These are phyloP conservation scores for Adelosebastes latens DNA, from an alignment of 2,797 vertebrate species.

Conservation along the genomic window DNA sequence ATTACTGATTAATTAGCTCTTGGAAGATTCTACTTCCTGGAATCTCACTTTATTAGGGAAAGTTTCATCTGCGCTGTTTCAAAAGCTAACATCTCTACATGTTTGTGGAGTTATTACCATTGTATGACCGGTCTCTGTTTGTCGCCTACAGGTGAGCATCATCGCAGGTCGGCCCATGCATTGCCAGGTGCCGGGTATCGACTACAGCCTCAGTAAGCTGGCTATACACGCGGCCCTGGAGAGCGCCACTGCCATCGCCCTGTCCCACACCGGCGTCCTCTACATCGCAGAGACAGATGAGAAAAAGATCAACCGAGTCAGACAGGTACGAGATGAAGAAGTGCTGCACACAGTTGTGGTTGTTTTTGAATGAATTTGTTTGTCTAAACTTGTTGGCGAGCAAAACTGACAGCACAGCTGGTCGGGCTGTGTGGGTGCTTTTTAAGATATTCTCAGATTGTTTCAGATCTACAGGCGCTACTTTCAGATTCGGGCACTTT, in stretches of 20 bases:
- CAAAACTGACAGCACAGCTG: conserved; percentile 44
- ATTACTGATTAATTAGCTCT: conserved; percentile 56
- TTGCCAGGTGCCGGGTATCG: conserved; percentile 97
- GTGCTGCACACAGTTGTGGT: not conserved
- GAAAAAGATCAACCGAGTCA: conserved; percentile 98
- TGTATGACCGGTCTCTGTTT: not conserved
- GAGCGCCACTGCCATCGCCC: conserved; percentile 95
- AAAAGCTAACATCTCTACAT: not conserved
- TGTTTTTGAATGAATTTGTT: conserved; percentile 14
- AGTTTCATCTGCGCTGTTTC: conserved; percentile 10
- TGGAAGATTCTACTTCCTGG: conserved; percentile 34
- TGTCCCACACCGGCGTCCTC: conserved; percentile 95
- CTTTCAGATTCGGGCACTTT: conserved; percentile 3
- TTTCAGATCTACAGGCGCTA: conserved; percentile 37
- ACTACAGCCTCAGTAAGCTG: conserved; percentile 98
- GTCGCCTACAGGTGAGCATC: conserved; percentile 88
- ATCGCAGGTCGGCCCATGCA: conserved; percentile 99
- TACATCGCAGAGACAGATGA: conserved; percentile 99
- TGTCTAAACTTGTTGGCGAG: not conserved
- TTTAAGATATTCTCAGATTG: conserved; percentile 22
- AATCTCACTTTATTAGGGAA: conserved; percentile 23
- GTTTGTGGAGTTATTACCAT: not conserved
- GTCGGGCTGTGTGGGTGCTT: conserved; percentile 28
- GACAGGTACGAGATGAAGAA: conserved; percentile 81
- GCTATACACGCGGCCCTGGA: conserved; percentile 96